phyloP scores from a whole-genome alignment of 2,888 invertebrate species.

The Tupiocoris notatus region DNA sequence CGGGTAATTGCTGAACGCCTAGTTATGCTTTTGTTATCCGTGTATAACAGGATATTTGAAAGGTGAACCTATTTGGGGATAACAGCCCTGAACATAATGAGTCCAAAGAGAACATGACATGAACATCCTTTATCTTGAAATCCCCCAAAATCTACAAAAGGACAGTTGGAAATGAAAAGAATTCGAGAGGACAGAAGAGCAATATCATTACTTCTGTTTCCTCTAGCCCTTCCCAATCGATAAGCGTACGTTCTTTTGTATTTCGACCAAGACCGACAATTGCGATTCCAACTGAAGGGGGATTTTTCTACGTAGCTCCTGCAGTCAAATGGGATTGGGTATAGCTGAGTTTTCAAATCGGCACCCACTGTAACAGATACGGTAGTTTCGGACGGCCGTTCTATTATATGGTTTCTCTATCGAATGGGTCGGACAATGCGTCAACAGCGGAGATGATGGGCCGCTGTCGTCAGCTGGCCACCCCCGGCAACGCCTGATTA shows the following conservation, averaged over 20 bases:
- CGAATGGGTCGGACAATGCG: slow-evolving; percentile 5
- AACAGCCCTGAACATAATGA: neutral
- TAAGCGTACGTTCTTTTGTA: neutral
- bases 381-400: neutral
- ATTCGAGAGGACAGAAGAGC: neutral
- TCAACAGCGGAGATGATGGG: neutral
- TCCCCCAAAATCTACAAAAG: neutral
- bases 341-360: slow-evolving; percentile 26
- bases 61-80: neutral
- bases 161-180: neutral
- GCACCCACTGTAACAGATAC: slow-evolving; percentile 32
- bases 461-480: slow-evolving; percentile 21
- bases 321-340: neutral
- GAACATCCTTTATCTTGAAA: neutral
- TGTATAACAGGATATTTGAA: neutral
- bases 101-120: neutral
- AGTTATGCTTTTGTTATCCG: neutral
- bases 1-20: neutral
- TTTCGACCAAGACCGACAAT: neutral
- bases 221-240: neutral
- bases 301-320: neutral
- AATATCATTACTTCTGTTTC: neutral
- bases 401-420: neutral
- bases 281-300: neutral
- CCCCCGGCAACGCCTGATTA: slow-evolving; percentile 18